Base-by-base conservation (phyloP, 2,797 vertebrate genomes). In the Scyliorhinus canicula region DNA sequence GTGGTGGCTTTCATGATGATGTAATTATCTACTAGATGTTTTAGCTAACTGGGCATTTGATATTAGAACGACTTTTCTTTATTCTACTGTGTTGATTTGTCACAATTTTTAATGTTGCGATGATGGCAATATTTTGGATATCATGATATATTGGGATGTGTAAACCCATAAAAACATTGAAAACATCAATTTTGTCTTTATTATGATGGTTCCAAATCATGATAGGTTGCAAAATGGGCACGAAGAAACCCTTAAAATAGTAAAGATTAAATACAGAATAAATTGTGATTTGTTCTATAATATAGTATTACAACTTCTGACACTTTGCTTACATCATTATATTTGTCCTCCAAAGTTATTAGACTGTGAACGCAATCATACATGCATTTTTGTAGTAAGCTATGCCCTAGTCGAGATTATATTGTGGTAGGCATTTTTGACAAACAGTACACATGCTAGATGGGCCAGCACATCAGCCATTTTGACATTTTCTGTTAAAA, bases 141-240 rank as follows among this genome's bases (percentile, higher is more conserved):
- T 94, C 93, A 69, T 94, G 93, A 94, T 94, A 74, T 94, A 94
- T 94, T 94, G 93, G 93, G 93, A 94, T 94, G 69, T 55, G 93
- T 74, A 52, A 74, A 71, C 44, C 67, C 93, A 94, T 71, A 55
- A 74, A 50, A 88, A 88, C 55, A 52, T 93, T 50, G 93, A 71
- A 93, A 47, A 93, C 65, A 50, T 93, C 16, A 52, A 40, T 47
- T 67, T 71, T 40, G 88, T 65, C n/a, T 91, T 91, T 52, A 55
- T 93, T 50, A 31, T 90, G 86, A 90, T 88, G 14, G 52, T 88
- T 88, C 35, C 55, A 88, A 57, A 88, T 28, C 35, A 55, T 86
- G 84, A 86, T 60, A 0, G 84, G 35, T 60, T 60, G 86, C 35
- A 60, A 90, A n/a, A 90, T 57, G 35, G 52, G 52, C 19, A 14